Evolutionary conservation across 2,113 vertebrate genomes (phyloP), one percentile per base, ranked within the genome.

Genomic region (Glaucomys volans): DNA sequence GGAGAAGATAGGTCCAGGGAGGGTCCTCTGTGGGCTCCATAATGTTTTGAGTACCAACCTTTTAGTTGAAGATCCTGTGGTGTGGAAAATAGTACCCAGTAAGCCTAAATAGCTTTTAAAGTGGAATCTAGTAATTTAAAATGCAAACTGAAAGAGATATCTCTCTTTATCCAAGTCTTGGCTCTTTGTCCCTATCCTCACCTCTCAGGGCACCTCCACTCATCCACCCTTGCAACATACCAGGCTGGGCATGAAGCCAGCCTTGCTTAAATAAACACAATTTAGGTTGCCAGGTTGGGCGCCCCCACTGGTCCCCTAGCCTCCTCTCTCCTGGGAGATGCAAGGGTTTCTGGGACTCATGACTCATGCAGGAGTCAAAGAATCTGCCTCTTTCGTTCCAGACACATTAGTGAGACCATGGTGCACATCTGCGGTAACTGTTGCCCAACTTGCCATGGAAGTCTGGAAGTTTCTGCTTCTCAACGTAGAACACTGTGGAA

Each of bases 291-390:
- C 84, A 85, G 92, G 64, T 66, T 13, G 7, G 64, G 30, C 12
- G 24, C 0, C 92, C 82, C 81, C 50, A 47, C 82, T 71, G 37
- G 71, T 80, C 71, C 76, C n/a, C 54, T 35, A 59, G 24, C 90
- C 89, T 79, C 40, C 74, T 37, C 90, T 95, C 84, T 79, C 74
- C 40, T 26, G 77, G 42, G 92, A 97, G 69, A 93, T 66, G 96
- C 95, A 97, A 97, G 95, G 59, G 57, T 93, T 96, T 97, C 96
- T 97, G 86, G 97, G 93, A 94, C 82, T 93, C 92, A 95, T 97
- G 93, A 94, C 82, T 93, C 92, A 95, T n/a, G 40, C 40, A 20
- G 11, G 22, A 42, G 64, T 74, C 95, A 66, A 64, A 92, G 84
- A 96, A 87, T 90, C 37, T 28, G 26, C 66, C 80, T 86, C 84